Conservation (phyloP, 2,797 vertebrate species). For the Danio albolineatus region DNA sequence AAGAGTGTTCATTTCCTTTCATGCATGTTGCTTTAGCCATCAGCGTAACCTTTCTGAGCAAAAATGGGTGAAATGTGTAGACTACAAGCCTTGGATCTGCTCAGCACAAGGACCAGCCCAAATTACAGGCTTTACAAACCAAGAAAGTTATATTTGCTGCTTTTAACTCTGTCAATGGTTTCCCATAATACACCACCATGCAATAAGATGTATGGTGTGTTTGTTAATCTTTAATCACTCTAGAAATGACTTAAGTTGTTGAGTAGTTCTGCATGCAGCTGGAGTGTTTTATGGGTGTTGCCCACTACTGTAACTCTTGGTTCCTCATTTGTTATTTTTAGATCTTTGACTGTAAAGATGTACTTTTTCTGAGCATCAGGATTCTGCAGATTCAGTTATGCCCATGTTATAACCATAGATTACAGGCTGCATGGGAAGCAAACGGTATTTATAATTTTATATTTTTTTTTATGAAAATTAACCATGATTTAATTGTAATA, state of each 20-base stretch:
- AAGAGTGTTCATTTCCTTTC: background rate
- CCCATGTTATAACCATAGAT: background rate
- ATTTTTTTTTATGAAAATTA: no score
- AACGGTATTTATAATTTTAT: background rate
- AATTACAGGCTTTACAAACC: conserved; percentile 58
- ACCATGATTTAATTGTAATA: no score
- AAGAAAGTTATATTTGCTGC: conserved; percentile 55
- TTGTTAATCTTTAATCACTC: conserved; percentile 13
- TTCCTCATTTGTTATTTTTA: background rate
- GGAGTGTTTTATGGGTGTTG: background rate
- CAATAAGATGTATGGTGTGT: background rate
- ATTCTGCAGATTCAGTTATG: background rate
- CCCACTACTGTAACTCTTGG: background rate
- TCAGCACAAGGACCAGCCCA: conserved; percentile 45
- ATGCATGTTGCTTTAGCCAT: background rate
- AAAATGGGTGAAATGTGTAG: background rate
- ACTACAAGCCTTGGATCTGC: conserved; percentile 18
- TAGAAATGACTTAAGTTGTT: background rate
- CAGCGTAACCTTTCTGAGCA: background rate
- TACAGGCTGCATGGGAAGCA: background rate
- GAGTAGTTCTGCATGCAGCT: background rate
- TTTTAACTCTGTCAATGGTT: conserved; percentile 30
- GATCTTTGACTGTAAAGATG: background rate
- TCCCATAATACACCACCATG: conserved; percentile 4
- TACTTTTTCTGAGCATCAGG: background rate